These are phyloP conservation scores for Drosophila sp. DNA, from an alignment of 1,140 invertebrate genomes.

Conservation along the genomic window DNA sequence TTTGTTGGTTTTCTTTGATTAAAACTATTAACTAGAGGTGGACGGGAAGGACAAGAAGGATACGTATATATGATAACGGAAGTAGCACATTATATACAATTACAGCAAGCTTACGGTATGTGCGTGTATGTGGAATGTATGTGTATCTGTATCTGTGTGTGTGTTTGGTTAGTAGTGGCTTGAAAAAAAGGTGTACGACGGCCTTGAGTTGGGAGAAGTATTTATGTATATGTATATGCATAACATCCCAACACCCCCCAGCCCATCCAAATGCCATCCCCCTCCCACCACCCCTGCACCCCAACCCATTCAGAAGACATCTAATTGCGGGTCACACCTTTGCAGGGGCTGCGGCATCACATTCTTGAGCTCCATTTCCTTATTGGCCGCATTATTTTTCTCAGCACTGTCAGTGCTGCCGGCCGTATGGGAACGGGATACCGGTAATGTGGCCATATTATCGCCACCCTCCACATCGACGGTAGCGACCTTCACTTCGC, in stretches of 20 bases:
- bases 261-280: neutral
- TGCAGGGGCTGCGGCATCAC: slow-evolving; percentile 91
- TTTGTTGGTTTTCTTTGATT: neutral
- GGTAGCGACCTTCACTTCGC: slow-evolving; percentile 93
- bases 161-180: neutral
- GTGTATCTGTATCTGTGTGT: neutral
- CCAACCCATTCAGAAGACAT: neutral
- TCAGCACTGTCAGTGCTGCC: slow-evolving; percentile 88
- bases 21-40: neutral
- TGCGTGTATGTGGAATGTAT: slow-evolving; percentile 7
- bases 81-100: slow-evolving; percentile 23
- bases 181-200: neutral
- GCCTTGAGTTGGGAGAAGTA: slow-evolving; percentile 5
- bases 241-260: neutral
- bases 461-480: slow-evolving; percentile 91
- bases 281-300: neutral
- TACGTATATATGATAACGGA: neutral
- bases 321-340: slow-evolving; percentile 85
- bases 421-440: slow-evolving; percentile 87
- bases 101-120: neutral
- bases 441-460: slow-evolving; percentile 93
- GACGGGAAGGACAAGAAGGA: neutral
- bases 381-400: slow-evolving; percentile 91
- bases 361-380: slow-evolving; percentile 93
- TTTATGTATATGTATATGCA: neutral